Evolutionary conservation across 2,888 invertebrate genomes (phyloP).

Genomic region (Flexamia atlantica): DNA sequence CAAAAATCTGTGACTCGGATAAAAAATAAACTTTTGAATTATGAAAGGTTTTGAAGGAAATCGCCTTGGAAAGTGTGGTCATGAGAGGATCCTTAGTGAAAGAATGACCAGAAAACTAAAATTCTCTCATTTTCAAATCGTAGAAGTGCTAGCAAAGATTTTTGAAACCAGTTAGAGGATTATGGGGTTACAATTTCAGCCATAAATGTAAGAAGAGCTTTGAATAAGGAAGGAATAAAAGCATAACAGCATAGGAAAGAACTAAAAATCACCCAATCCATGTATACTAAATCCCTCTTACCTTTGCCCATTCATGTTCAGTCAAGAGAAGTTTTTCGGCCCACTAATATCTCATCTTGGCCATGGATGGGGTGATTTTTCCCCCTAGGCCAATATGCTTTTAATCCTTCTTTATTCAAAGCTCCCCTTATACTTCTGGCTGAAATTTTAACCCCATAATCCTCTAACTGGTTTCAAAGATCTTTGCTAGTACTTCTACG

Average conservation of each 20-base stretch:
- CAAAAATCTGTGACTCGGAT: constrained; percentile 60
- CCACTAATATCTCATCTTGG: no score
- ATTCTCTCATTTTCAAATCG: constrained; percentile 29
- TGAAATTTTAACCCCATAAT: constrained; percentile 57
- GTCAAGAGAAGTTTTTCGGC: no score
- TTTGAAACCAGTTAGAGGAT: neutral
- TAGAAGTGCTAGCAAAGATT: constrained; percentile 20
- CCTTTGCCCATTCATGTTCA: no score
- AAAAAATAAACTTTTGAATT: constrained; percentile 33
- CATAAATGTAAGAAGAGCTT: constrained; percentile 45
- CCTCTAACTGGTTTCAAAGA: constrained; percentile 4
- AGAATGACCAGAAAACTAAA: constrained; percentile 60
- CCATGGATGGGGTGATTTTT: constrained; percentile 62
- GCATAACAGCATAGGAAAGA: constrained; percentile 56
- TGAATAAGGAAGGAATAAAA: constrained; percentile 51
- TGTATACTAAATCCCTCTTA: no score
- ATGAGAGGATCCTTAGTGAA: constrained; percentile 55
- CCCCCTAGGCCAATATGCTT: constrained; percentile 53
- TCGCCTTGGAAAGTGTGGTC: constrained; percentile 61
- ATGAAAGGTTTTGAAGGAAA: constrained; percentile 25
- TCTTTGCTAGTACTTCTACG: constrained; percentile 17
- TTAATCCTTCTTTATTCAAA: constrained; percentile 52
- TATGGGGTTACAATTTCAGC: constrained; percentile 59
- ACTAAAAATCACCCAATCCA: constrained; percentile 60
- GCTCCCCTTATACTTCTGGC: constrained; percentile 50